Base-by-base conservation (phyloP, 2,797 vertebrate species). In the Moxostoma hubbsi region DNA sequence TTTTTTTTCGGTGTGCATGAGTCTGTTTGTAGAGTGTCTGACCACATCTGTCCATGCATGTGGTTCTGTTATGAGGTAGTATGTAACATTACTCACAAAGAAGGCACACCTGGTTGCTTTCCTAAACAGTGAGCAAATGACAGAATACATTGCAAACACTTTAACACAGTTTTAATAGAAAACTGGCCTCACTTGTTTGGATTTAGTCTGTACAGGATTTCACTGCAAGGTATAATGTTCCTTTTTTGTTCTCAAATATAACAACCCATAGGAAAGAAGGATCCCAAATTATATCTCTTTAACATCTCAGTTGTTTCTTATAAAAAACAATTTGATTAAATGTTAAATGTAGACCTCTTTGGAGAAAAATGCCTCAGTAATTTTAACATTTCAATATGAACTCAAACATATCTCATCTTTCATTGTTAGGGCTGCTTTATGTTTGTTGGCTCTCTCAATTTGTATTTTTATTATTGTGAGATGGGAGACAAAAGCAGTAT, bases 41-140 rank as follows among this genome's bases (percentile, higher is more conserved):
- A 84, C 82, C 84, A 78, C 82, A 82, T 69, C 73, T 75, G 73
- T 80, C 73, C 65, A 57, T 72, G 64, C 47, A 16, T 71, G 66
- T 18, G 49, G 18, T 54, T 75, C 65, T 78, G 71, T 69, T 58
- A 50, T 79, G 62, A 80, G 74, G 82, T 82, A 78, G 24, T 24
- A 24, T 77, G 84, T 84, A 76, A 75, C 65, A 68, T 83, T 83
- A 83, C 67, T 83, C 70, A 83, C 59, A 50, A 58, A 16, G 82
- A 61, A 59, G 76, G 72, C 71, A 81, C 80, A 77, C 81, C 79
- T 79, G 69, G 73, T 64, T 82, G 59, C 82, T 82, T 83, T 82
- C 73, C 82, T 84, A 82, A 84, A 82, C 80, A 82, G 74, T 80
- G 73, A 82, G 82, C 70, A 73, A 83, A 84, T 82, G 75, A 80